Evolutionary conservation across 2,113 vertebrate species (phyloP).

Genomic region (Pseudorectes ferrugineus): DNA sequence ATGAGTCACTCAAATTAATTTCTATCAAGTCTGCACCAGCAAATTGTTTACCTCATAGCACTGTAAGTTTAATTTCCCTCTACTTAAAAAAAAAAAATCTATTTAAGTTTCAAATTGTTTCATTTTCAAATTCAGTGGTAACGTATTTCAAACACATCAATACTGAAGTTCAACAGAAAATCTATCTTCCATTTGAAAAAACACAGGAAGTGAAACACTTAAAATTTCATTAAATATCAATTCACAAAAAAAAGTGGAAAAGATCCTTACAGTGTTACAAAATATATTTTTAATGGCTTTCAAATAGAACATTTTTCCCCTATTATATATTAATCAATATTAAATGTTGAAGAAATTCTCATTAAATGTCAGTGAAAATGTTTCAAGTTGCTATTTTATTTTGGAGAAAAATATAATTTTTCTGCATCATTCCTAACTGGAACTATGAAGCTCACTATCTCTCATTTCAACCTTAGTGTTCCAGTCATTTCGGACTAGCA

Average conservation of each 20-base stretch:
- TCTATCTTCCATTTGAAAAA: neutral
- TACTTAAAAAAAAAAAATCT: neutral
- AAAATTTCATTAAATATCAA: neutral
- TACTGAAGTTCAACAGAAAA: neutral
- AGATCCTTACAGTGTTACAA: neutral
- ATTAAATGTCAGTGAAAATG: neutral
- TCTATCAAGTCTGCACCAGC: neutral
- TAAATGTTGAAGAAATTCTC: neutral
- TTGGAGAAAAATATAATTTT: neutral
- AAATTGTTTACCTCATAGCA: neutral
- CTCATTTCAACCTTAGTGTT: neutral
- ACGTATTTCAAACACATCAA: neutral
- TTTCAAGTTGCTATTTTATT: neutral
- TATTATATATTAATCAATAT: neutral
- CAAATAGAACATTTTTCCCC: neutral
- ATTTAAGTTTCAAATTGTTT: neutral
- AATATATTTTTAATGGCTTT: neutral
- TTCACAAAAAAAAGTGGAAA: neutral
- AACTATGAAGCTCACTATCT: neutral
- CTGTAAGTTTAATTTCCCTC: neutral
- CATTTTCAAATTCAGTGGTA: neutral
- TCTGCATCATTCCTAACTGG: neutral
- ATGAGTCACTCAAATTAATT: neutral
- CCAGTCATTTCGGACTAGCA: neutral
- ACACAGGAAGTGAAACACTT: neutral